Conservation (phyloP, 2,113 vertebrate species). For the Serilophus lunatus region DNA sequence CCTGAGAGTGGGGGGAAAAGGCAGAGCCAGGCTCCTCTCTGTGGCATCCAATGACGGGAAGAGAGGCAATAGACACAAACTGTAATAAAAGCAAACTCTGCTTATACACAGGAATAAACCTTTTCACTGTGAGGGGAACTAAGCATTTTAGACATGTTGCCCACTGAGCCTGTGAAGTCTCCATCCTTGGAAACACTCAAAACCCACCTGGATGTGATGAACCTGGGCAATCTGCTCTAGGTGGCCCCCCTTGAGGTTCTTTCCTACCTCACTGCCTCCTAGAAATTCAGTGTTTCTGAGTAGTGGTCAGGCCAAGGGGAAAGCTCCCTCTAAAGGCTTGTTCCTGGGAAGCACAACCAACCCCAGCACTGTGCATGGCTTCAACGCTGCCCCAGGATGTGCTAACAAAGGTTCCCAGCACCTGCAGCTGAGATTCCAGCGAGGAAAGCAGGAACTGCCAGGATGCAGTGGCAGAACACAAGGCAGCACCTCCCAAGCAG, state of each 20-base stretch:
- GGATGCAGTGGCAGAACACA: rapidly evolving
- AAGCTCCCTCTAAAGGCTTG: not conserved
- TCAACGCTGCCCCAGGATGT: rapidly evolving
- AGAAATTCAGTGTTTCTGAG: not conserved
- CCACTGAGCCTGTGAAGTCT: not conserved
- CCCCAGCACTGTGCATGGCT: rapidly evolving
- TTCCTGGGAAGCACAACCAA: not conserved
- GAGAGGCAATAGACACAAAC: not conserved
- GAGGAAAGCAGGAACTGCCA: not conserved
- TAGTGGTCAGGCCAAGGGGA: not conserved
- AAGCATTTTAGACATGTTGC: not conserved
- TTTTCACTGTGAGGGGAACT: not conserved
- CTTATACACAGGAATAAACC: not conserved
- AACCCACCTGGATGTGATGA: not conserved
- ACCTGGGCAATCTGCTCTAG: not conserved
- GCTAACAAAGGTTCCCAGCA: not conserved
- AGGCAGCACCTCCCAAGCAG: not conserved
- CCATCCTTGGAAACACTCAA: not conserved
- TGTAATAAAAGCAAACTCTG: not conserved
- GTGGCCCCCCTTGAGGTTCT: not conserved
- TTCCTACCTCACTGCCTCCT: not conserved
- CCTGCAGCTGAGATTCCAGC: not conserved
- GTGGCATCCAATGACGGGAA: not conserved
- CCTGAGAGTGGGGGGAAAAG: not conserved
- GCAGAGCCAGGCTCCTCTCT: not conserved